Evolutionary conservation across 2,888 invertebrate species (phyloP), one percentile per base, ranked within the genome.

Genomic region (Protodeltote pygarga): DNA sequence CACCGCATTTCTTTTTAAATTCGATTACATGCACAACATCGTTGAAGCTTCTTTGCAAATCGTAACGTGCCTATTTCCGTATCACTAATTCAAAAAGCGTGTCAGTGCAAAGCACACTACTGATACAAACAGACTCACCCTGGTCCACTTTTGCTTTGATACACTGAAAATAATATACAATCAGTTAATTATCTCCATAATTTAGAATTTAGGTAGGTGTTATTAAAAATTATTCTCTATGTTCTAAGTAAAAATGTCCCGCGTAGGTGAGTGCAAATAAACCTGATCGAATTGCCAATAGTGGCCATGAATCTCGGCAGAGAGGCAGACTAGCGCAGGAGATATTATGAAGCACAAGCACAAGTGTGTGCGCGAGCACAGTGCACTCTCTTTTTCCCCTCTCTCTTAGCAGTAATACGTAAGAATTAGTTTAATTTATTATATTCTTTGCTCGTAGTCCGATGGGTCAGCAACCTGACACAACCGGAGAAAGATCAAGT

Each of bases 121-220:
- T 40, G 57, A 63, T 58, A 69, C 74, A 64, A 67, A 67, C 71
- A 71, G 62, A 90, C 90, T 89, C 83, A 90, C 90, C 90, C 84
- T 81, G 81, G 58, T 83, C 90, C 88, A 62, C 77, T 78, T 85
- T 86, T 89, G 85, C 79, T 84, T 79, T 88, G 89, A 86, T 86
- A 82, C 90, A 90, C 90, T 89, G 90, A 85, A 90, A 90, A 85
- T 81, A 86, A 88, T 72, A 82, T 48, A 82, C 75, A 71, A 71
- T 44, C 53, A 29, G 65, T 77, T 78, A 77, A 73, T 74, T 60
- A 69, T 54, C 14, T 59, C 17, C n/a, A n/a, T n/a, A n/a, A n/a
- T n/a, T 50, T 49, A 34, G 20, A 29, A 41, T 57, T 41, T 33
- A 20, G 29, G 16, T 9, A 10, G 28, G 3, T 8, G 9, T 35